phyloP scores from a whole-genome alignment of 1,140 invertebrate species.

The Trialeurodes vaporariorum region DNA sequence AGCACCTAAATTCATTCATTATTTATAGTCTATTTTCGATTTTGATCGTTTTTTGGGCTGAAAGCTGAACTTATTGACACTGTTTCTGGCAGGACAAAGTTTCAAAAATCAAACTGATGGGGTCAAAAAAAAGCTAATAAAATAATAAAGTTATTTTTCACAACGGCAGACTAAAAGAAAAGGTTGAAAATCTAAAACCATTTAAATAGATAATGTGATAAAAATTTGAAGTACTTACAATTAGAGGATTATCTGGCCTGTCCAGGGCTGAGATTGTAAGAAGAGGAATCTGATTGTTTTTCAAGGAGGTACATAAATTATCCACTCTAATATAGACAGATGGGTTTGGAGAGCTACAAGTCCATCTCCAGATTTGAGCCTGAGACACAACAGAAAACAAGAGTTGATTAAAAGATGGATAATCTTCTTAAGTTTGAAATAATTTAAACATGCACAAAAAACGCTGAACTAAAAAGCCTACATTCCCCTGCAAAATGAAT shows the following conservation, averaged over 20 bases:
- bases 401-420: conserved; percentile 9
- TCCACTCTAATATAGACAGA: conserved; percentile 9
- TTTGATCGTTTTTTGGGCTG: too few relatives aligned
- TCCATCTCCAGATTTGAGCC: conserved; percentile 53
- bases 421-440: background rate
- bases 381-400: conserved; percentile 34
- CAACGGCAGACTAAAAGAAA: too few relatives aligned
- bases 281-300: conserved; percentile 62
- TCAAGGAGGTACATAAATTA: conserved; percentile 49
- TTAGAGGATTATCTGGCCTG: conserved; percentile 40
- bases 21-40: too few relatives aligned
- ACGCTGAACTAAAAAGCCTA: too few relatives aligned
- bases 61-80: too few relatives aligned
- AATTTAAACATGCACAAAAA: background rate
- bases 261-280: conserved; percentile 66
- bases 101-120: conserved; percentile 14
- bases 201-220: too few relatives aligned
- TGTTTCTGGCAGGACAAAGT: conserved; percentile 8
- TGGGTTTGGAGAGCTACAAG: conserved; percentile 28
- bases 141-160: conserved; percentile 1
- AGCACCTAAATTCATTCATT: too few relatives aligned
- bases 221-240: too few relatives aligned
- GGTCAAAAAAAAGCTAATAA: background rate
- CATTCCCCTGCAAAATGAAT: too few relatives aligned
- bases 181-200: too few relatives aligned